A percentile compares a stretch with the other conserved stretches of the same genome.
Evolutionary conservation across 2,113 vertebrate genomes (phyloP).

Genomic region (Porphyrio hochstetteri): DNA sequence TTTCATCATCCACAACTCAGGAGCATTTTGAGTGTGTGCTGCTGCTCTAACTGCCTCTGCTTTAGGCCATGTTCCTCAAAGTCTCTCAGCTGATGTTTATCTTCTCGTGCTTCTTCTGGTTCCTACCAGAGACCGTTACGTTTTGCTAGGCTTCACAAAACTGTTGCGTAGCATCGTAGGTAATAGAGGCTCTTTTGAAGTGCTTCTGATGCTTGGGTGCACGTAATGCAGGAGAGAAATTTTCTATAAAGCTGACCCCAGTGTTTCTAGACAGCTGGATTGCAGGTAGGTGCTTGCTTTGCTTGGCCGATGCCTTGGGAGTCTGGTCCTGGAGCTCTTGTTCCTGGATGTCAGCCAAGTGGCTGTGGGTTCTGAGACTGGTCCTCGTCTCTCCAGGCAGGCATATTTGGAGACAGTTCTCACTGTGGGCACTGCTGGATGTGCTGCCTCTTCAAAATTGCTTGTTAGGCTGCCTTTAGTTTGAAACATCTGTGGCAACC

Average conservation of each 20-base stretch:
- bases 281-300: not conserved
- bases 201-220: not conserved
- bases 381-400: not conserved
- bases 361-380: not conserved
- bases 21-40: not conserved
- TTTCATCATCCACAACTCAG: not conserved
- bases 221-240: not conserved
- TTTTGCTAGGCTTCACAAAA: not conserved
- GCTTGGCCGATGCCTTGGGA: not conserved
- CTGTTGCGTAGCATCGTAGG: not conserved
- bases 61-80: not conserved
- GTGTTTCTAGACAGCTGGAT: not conserved
- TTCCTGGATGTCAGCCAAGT: not conserved
- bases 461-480: slow-evolving; percentile 35
- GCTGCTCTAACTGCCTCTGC: not conserved
- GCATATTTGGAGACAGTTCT: not conserved
- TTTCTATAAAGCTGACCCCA: not conserved
- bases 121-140: rapidly evolving
- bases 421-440: not conserved
- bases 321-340: not conserved
- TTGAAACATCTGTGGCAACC: slow-evolving; percentile 41
- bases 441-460: not conserved
- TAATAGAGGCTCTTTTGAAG: not conserved
- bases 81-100: not conserved
- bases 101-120: not conserved